Conservation (phyloP, 1,140 invertebrate genomes). For the Musca domestica region DNA sequence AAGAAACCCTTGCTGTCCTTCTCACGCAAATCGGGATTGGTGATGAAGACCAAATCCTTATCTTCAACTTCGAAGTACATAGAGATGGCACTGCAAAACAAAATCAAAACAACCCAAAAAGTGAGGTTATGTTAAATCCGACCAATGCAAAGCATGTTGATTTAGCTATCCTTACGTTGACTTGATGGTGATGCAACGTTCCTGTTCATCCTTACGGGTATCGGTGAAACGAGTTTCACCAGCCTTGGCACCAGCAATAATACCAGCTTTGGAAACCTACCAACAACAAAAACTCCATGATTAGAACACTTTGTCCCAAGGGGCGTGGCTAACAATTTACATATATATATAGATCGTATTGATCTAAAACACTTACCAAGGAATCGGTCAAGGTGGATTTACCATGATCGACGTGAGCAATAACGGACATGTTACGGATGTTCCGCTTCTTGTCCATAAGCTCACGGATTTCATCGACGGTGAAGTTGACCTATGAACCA, state of each 20-base stretch:
- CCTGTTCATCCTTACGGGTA: slow-evolving; percentile 98
- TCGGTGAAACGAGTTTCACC: slow-evolving; percentile 99
- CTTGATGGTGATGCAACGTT: slow-evolving; percentile 99
- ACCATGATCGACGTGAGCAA: slow-evolving; percentile 99
- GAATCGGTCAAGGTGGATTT: slow-evolving; percentile 99
- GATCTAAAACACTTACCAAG: slow-evolving; percentile 64
- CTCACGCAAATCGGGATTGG: slow-evolving; percentile 82
- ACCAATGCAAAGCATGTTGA: not conserved
- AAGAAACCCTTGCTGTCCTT: slow-evolving; percentile 93
- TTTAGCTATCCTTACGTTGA: slow-evolving; percentile 80
- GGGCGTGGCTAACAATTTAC: not conserved
- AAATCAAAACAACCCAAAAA: not conserved
- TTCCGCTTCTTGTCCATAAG: slow-evolving; percentile 99
- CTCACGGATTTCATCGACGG: slow-evolving; percentile 97
- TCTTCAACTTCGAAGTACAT: slow-evolving; percentile 96
- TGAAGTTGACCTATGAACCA: slow-evolving; percentile 92
- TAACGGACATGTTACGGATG: slow-evolving; percentile 99
- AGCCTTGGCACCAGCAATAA: slow-evolving; percentile 97
- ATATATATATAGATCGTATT: not conserved
- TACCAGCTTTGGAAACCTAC: slow-evolving; percentile 90
- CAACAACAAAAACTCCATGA: not conserved
- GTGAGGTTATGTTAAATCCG: slow-evolving; percentile 9
- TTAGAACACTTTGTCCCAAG: not conserved
- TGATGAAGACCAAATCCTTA: slow-evolving; percentile 90
- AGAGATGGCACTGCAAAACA: slow-evolving; percentile 82